Percentiles rank a stretch among this genome's conserved stretches.
phyloP scores from a whole-genome alignment of 2,797 vertebrate genomes.

The Limosa lapponica region DNA sequence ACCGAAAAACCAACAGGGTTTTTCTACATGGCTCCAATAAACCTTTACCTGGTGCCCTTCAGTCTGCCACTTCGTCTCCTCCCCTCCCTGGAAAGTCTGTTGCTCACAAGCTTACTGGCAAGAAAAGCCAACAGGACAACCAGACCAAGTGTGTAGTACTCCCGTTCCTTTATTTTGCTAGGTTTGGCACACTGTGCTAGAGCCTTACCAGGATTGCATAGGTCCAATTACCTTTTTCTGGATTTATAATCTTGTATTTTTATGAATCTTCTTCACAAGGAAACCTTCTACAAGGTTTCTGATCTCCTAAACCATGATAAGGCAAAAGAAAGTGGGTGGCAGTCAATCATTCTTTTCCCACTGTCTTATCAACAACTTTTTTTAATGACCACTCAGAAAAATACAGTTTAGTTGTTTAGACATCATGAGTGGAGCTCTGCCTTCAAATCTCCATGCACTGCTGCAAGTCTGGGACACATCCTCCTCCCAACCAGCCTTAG shows the following conservation, averaged over 20 bases:
- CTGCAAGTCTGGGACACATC: background rate
- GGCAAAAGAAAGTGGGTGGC: background rate
- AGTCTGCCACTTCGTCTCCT: slow-evolving; percentile 65
- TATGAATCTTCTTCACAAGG: background rate
- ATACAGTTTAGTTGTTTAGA: background rate
- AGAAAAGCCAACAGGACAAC: background rate
- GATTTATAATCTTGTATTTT: background rate
- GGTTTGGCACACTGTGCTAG: background rate
- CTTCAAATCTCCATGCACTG: accelerated
- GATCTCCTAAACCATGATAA: background rate
- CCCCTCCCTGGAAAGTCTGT: background rate
- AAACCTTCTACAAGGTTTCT: background rate
- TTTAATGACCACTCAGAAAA: background rate
- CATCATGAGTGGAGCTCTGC: background rate
- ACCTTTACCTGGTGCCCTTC: slow-evolving; percentile 79
- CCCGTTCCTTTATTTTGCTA: background rate
- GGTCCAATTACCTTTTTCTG: background rate
- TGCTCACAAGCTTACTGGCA: background rate
- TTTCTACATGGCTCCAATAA: slow-evolving; percentile 73
- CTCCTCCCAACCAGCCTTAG: background rate
- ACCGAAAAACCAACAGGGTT: slow-evolving; percentile 70
- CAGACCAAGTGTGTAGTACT: background rate
- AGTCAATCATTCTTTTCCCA: background rate
- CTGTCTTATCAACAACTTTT: background rate
- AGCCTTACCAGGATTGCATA: background rate